phyloP scores from a whole-genome alignment of 2,797 vertebrate genomes.

The Orientallactaga sibirica region DNA sequence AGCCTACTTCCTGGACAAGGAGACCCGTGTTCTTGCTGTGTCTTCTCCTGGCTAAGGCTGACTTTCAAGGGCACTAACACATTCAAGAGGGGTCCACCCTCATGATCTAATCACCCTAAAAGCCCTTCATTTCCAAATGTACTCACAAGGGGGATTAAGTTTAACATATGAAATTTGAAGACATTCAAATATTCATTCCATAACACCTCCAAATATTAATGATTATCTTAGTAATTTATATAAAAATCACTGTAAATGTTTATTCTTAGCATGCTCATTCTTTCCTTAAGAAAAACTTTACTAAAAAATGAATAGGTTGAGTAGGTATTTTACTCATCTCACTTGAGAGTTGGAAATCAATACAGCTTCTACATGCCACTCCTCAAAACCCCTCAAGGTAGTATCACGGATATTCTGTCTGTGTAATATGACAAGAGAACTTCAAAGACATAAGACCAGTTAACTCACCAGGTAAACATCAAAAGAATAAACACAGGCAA shows the following conservation, averaged over 20 bases:
- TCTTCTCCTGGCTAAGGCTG: background rate
- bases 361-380: background rate
- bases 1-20: background rate
- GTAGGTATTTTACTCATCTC: constrained; percentile 57
- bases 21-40: background rate
- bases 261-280: constrained; percentile 73
- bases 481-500: background rate
- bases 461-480: background rate
- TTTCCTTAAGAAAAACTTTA: constrained; percentile 78
- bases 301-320: constrained; percentile 27
- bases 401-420: constrained; percentile 51
- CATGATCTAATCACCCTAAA: background rate
- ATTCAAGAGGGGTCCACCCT: background rate
- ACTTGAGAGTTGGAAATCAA: constrained; percentile 51
- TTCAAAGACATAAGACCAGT: constrained; percentile 46
- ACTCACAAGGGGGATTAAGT: background rate
- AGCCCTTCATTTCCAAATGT: background rate
- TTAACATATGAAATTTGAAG: background rate
- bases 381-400: constrained; percentile 41
- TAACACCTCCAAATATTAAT: background rate
- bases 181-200: background rate
- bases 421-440: constrained; percentile 48
- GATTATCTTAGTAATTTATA: background rate
- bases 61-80: background rate
- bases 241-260: constrained; percentile 50